These are phyloP conservation scores for Loris lydekkerianus DNA, from an alignment of 2,797 vertebrate species.

Conservation along the genomic window DNA sequence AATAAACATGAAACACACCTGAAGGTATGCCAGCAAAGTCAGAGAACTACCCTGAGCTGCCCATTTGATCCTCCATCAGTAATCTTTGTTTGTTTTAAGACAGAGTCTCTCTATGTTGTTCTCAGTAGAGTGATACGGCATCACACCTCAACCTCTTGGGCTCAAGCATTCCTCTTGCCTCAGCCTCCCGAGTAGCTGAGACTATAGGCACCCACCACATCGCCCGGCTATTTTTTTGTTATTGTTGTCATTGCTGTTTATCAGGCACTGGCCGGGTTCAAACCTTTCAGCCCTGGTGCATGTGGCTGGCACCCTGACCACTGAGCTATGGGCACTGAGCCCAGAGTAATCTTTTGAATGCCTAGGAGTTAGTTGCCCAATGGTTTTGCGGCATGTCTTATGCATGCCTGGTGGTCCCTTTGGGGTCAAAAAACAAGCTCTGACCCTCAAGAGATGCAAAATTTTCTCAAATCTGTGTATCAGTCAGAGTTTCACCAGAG, in stretches of 20 bases:
- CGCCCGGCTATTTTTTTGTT: no score
- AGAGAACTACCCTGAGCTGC: neutral
- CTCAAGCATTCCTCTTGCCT: no score
- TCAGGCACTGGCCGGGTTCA: no score
- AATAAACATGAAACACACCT: neutral
- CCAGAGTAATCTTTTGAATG: constrained; percentile 26
- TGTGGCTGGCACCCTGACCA: no score
- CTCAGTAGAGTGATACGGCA: no score
- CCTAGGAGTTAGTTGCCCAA: constrained; percentile 59
- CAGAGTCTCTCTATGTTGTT: no score
- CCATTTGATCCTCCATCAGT: neutral
- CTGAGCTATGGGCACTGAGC: no score
- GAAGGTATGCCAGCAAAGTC: neutral
- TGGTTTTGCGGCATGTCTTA: neutral
- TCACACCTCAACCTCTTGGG: no score
- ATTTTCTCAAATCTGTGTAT: constrained; percentile 1
- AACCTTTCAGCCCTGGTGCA: no score
- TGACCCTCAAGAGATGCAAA: neutral
- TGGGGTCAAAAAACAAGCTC: constrained; percentile 52
- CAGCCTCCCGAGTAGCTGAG: no score
- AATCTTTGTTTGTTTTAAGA: neutral
- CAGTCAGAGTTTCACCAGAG: constrained; percentile 10
- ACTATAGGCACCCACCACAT: no score
- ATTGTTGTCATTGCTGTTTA: no score
- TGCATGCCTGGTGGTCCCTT: constrained; percentile 8